These are phyloP conservation scores for Epizoanthus illoricatus DNA, from an alignment of 92 coral and sea anemone genomes.

Conservation along the genomic window DNA sequence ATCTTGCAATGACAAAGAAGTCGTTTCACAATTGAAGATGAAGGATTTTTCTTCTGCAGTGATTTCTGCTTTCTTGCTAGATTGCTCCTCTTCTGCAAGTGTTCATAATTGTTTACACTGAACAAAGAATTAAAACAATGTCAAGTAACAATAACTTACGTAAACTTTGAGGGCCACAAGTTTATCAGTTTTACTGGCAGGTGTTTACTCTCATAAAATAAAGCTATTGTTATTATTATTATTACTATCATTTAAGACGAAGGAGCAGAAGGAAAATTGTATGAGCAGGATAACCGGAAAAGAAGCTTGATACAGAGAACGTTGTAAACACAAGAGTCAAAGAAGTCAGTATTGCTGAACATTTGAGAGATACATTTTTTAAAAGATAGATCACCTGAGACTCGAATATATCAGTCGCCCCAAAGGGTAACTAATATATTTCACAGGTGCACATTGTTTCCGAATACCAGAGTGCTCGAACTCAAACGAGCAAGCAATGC, in stretches of 20 bases:
- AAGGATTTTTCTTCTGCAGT: not conserved
- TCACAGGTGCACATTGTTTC: too few relatives aligned
- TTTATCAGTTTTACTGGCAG: too few relatives aligned
- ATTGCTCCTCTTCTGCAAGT: constrained; percentile 6
- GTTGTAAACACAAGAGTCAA: not conserved
- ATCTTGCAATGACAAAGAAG: not conserved
- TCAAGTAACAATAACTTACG: not conserved
- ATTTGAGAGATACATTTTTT: not conserved
- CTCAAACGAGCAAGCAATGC: too few relatives aligned
- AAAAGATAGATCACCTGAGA: not conserved
- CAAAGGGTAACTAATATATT: too few relatives aligned
- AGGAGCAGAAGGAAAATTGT: not conserved
- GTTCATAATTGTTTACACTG: not conserved
- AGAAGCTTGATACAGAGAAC: not conserved
- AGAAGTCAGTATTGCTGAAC: not conserved
- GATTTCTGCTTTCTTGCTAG: not conserved
- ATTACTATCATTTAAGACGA: not conserved
- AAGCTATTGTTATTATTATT: too few relatives aligned
- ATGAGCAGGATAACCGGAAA: not conserved
- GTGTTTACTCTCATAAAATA: too few relatives aligned
- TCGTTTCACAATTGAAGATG: not conserved
- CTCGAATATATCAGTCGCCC: too few relatives aligned
- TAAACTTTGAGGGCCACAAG: too few relatives aligned
- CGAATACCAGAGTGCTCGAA: too few relatives aligned
- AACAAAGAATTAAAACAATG: not conserved